Evolutionary conservation across 2,797 vertebrate species (phyloP), one percentile per base, ranked within the genome.

Genomic region (Molossus alvarezi): DNA sequence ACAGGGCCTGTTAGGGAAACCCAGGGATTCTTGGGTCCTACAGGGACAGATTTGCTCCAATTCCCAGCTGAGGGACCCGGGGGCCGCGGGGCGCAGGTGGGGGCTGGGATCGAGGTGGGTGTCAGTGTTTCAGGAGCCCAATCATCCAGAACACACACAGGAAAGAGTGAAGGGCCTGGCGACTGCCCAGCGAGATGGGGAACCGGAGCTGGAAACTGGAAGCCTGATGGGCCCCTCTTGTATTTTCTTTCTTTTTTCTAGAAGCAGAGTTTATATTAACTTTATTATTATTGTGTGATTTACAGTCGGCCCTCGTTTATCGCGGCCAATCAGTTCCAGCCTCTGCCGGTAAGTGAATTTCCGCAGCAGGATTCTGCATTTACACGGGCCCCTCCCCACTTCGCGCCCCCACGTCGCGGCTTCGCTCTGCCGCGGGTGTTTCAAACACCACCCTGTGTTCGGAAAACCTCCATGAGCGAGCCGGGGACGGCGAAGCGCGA

Each of bases 61-160:
- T 29, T 55, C 73, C 62, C 7, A 6, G 57, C 57, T 27, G 51
- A 87, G 51, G 45, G 53, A 58, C 45, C 64, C 65, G 71, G 76
- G 14, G 15, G 55, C 6, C 8, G 15, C 3, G 0, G 14, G 25
- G 51, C 17, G 23, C n/a, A 67, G 51, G 29, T 11, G 23, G 55
- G 9, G 53, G 7, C 41, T 33, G 18, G 67, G 25, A 18, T 23
- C 4, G 15, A 5, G 18, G 14, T 5, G 9, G 23, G 10, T 14
- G 33, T 21, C 45, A 5, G 60, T 23, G 25, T 69, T 23, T 53
- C 75, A 57, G 1, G 2, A 9, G n/a, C 33, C 58, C 57, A 27
- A 1, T 23, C 23, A 3, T 0, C 10, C 3, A 25, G 13, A n/a
- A 76, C 23, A 25, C n/a, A 23, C 1, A 1, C 13, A 27, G 33